A percentile compares a stretch with the other conserved stretches of the same genome.
These are phyloP conservation scores for Pollenia labialis DNA, from an alignment of 2,888 invertebrate species.

Conservation along the genomic window DNA sequence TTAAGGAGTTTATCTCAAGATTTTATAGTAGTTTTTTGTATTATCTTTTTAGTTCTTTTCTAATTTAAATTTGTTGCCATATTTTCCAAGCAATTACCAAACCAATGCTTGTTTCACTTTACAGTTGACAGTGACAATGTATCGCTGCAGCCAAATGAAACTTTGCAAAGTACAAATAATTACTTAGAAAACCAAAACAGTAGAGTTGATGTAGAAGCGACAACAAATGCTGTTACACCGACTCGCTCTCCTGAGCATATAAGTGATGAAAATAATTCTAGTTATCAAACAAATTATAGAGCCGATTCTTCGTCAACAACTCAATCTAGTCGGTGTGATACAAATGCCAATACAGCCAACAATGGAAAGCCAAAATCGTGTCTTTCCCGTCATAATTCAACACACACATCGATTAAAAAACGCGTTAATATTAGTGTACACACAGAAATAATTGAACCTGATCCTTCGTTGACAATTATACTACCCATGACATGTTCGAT, in stretches of 20 bases:
- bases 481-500: slow-evolving; percentile 71
- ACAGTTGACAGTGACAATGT: slow-evolving; percentile 50
- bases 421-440: slow-evolving; percentile 83
- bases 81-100: slow-evolving; percentile 52
- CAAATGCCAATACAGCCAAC: slow-evolving; percentile 47
- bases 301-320: slow-evolving; percentile 55
- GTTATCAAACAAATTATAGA: slow-evolving; percentile 24
- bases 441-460: slow-evolving; percentile 83
- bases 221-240: slow-evolving; percentile 31
- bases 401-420: slow-evolving; percentile 83
- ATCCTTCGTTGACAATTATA: slow-evolving; percentile 77
- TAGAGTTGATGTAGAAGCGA: slow-evolving; percentile 39
- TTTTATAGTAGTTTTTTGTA: too few relatives aligned
- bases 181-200: slow-evolving; percentile 46
- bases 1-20: too few relatives aligned
- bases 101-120: slow-evolving; percentile 59
- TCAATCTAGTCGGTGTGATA: slow-evolving; percentile 68
- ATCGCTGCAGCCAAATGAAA: slow-evolving; percentile 52
- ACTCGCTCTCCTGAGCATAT: slow-evolving; percentile 20
- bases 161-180: slow-evolving; percentile 46
- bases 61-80: slow-evolving; percentile 5
- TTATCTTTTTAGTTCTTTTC: not conserved
- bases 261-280: slow-evolving; percentile 34
- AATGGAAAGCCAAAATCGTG: slow-evolving; percentile 79
- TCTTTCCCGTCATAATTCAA: slow-evolving; percentile 82